These are phyloP conservation scores for Zophobas atratus DNA, from an alignment of 1,140 invertebrate species.

Conservation along the genomic window DNA sequence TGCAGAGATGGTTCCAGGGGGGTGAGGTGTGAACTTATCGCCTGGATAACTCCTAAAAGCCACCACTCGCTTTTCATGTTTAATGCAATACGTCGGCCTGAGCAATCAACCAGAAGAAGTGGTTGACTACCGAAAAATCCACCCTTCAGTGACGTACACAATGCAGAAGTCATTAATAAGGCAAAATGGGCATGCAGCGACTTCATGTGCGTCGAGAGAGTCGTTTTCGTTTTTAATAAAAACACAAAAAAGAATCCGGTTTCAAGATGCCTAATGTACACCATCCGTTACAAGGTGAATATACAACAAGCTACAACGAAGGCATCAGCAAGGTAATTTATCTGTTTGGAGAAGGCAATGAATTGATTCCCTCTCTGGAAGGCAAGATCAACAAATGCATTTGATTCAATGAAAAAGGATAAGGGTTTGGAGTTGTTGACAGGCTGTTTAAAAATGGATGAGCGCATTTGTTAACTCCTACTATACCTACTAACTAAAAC, in stretches of 20 bases:
- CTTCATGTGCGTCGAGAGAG: background rate
- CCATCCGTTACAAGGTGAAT: background rate
- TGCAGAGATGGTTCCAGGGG: slow-evolving; percentile 17
- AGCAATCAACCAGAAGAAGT: slow-evolving; percentile 58
- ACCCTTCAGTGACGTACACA: slow-evolving; percentile 21
- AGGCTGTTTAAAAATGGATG: slow-evolving; percentile 54
- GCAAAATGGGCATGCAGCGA: background rate
- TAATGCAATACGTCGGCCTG: slow-evolving; percentile 62
- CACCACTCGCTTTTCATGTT: slow-evolving; percentile 65
- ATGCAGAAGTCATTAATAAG: slow-evolving; percentile 20
- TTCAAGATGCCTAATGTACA: too few species aligned
- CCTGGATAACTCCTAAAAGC: slow-evolving; percentile 62
- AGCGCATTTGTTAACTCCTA: slow-evolving; percentile 53
- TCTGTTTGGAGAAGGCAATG: background rate
- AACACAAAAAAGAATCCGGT: too few species aligned
- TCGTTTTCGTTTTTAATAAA: too few species aligned
- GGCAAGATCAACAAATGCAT: slow-evolving; percentile 35
- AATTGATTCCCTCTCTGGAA: background rate
- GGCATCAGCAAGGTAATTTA: slow-evolving; percentile 17
- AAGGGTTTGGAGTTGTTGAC: slow-evolving; percentile 39
- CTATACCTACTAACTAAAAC: slow-evolving; percentile 47
- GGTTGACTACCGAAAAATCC: slow-evolving; percentile 50
- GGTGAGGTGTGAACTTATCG: slow-evolving; percentile 59
- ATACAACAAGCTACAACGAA: background rate
- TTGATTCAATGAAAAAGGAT: slow-evolving; percentile 37